A percentile compares a stretch with the other conserved stretches of the same genome.
phyloP scores from a whole-genome alignment of 2,888 invertebrate genomes.

The Anorthoa munda region DNA sequence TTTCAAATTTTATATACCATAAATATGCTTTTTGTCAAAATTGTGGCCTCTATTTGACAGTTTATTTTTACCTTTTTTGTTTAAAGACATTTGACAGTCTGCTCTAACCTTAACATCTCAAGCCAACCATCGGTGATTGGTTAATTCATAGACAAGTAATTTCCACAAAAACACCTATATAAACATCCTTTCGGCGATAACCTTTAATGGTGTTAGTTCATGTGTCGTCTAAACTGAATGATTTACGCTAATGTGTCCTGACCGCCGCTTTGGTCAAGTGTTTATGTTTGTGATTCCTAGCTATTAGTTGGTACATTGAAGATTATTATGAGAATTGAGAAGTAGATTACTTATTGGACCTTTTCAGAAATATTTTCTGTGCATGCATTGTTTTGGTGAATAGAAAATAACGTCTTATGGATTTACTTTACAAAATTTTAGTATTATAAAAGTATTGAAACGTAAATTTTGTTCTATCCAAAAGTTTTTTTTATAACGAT shows the following conservation, averaged over 20 bases:
- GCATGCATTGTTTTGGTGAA: not conserved
- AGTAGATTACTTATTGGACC: not conserved
- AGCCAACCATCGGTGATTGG: not conserved
- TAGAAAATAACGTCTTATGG: too few relatives aligned
- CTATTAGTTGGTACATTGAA: not conserved
- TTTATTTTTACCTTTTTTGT: not conserved
- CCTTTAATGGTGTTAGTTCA: conserved; percentile 13
- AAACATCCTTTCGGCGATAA: conserved; percentile 18
- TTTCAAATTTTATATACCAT: not conserved
- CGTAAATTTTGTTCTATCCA: not conserved
- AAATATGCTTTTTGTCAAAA: not conserved
- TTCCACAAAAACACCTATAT: conserved; percentile 23
- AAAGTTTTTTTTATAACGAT: too few relatives aligned
- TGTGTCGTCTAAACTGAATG: conserved; percentile 13
- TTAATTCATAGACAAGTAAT: conserved; percentile 29
- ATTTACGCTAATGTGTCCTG: conserved; percentile 42
- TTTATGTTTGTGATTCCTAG: conserved; percentile 21
- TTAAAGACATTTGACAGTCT: not conserved
- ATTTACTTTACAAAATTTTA: not conserved
- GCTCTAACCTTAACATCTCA: not conserved
- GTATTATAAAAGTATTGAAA: not conserved
- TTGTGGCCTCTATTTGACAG: not conserved
- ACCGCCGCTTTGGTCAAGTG: conserved; percentile 12
- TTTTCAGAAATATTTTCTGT: not conserved
- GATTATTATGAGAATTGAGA: too few relatives aligned